phyloP scores from a whole-genome alignment of 2,797 vertebrate genomes.

The Lophius americanus region DNA sequence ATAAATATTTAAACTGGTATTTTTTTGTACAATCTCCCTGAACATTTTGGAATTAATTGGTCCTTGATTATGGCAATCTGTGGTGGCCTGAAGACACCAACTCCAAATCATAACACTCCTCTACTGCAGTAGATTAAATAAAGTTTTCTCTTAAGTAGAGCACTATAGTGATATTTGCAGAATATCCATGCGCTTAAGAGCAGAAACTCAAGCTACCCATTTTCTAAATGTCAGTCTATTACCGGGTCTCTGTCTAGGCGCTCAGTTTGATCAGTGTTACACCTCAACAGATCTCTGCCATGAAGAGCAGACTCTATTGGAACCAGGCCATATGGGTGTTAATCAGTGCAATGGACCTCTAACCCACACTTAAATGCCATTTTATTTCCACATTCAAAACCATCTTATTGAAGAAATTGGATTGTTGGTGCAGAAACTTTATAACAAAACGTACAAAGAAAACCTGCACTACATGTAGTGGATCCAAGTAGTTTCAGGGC shows the following conservation, averaged over 20 bases:
- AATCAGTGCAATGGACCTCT: constrained; percentile 30
- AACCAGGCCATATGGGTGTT: constrained; percentile 27
- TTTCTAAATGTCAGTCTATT: constrained; percentile 11
- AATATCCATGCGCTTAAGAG: background rate
- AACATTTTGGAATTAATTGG: constrained; percentile 48
- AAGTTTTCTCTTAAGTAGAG: background rate
- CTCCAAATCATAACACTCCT: constrained; percentile 15
- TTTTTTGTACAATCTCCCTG: constrained; percentile 26
- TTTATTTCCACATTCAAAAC: constrained; percentile 18
- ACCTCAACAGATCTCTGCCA: constrained; percentile 25
- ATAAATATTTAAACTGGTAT: constrained; percentile 15
- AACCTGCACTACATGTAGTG: background rate
- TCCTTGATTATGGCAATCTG: constrained; percentile 38
- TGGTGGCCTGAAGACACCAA: background rate
- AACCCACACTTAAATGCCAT: constrained; percentile 27
- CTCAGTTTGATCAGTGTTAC: constrained; percentile 42
- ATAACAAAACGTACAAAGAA: constrained; percentile 16
- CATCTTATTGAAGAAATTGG: constrained; percentile 27
- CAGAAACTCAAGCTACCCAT: background rate
- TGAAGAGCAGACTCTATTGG: constrained; percentile 17
- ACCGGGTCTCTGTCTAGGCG: constrained; percentile 16
- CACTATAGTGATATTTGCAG: constrained; percentile 9
- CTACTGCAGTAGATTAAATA: constrained; percentile 2
- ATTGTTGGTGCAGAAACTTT: constrained; percentile 18
- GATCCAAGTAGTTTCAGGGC: background rate